A percentile compares a stretch with the other conserved stretches of the same genome.
Evolutionary conservation across 2,888 invertebrate species (phyloP).

Genomic region (Drosophila conformis): DNA sequence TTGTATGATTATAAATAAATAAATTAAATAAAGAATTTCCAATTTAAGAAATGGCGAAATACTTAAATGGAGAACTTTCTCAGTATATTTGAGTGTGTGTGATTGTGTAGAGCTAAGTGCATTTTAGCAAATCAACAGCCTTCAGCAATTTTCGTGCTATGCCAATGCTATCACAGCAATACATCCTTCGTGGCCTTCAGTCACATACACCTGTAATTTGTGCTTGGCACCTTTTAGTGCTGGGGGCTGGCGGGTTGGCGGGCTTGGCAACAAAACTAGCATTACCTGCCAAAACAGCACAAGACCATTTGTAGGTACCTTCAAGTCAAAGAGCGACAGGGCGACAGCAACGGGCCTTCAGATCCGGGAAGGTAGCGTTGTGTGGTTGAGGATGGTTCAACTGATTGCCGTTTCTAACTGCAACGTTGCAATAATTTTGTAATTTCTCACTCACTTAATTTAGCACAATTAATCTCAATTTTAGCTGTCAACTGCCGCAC

Average conservation of each 20-base stretch:
- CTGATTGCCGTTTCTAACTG: conserved; percentile 76
- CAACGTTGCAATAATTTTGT: conserved; percentile 76
- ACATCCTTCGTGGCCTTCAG: conserved; percentile 57
- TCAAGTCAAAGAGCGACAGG: conserved; percentile 33
- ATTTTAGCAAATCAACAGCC: conserved; percentile 59
- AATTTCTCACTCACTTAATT: conserved; percentile 82
- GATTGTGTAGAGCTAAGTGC: conserved; percentile 45
- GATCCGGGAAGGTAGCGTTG: conserved; percentile 41
- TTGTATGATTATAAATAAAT: not conserved
- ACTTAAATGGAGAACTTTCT: conserved; percentile 5
- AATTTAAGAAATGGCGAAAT: not conserved
- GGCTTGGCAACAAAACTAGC: conserved; percentile 44
- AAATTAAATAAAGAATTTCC: not conserved
- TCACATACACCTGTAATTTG: conserved; percentile 74
- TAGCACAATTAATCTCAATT: conserved; percentile 81
- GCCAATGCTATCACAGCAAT: conserved; percentile 65
- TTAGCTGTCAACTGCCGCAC: conserved; percentile 72
- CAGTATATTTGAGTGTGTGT: conserved; percentile 24
- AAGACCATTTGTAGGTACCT: conserved; percentile 64
- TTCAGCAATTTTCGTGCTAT: conserved; percentile 53
- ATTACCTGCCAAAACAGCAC: conserved; percentile 60
- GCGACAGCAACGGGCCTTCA: conserved; percentile 11
- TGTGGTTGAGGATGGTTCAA: conserved; percentile 59
- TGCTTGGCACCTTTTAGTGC: conserved; percentile 42
- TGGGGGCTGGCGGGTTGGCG: conserved; percentile 4